Conservation (phyloP, 1,140 invertebrate genomes). For the Caenorhabditis remanei region DNA sequence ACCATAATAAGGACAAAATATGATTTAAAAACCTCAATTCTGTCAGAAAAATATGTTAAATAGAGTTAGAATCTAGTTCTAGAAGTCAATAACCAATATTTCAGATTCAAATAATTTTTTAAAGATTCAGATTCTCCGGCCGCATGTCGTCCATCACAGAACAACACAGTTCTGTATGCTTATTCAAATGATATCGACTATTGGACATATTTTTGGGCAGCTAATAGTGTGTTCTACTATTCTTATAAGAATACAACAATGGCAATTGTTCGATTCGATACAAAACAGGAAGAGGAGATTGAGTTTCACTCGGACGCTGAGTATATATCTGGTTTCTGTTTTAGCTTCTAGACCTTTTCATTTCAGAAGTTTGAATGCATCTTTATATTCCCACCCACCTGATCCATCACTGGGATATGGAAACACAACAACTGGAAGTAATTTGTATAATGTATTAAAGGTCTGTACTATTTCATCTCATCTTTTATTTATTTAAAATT, state of each 20-base stretch:
- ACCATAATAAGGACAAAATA: too few relatives aligned
- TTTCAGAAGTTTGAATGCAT: slow-evolving; percentile 16
- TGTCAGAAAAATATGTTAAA: too few relatives aligned
- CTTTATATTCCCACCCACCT: neutral
- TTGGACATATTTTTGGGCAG: neutral
- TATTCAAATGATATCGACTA: neutral
- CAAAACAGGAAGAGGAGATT: neutral
- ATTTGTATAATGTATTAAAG: neutral
- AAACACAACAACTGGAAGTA: neutral
- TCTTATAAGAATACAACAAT: neutral
- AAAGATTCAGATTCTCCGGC: too few relatives aligned
- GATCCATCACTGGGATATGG: neutral
- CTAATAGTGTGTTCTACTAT: neutral
- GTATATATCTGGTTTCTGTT: too few relatives aligned
- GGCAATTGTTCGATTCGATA: neutral
- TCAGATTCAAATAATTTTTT: too few relatives aligned
- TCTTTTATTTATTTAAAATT: too few relatives aligned
- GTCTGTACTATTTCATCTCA: too few relatives aligned
- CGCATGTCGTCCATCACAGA: too few relatives aligned
- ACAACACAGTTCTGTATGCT: neutral
- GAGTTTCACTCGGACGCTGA: neutral
- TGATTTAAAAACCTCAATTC: too few relatives aligned
- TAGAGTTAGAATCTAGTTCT: too few relatives aligned
- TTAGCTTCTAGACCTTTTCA: too few relatives aligned
- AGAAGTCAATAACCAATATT: too few relatives aligned